These are phyloP conservation scores for Buathra laborator DNA, from an alignment of 2,888 invertebrate species.

Conservation along the genomic window DNA sequence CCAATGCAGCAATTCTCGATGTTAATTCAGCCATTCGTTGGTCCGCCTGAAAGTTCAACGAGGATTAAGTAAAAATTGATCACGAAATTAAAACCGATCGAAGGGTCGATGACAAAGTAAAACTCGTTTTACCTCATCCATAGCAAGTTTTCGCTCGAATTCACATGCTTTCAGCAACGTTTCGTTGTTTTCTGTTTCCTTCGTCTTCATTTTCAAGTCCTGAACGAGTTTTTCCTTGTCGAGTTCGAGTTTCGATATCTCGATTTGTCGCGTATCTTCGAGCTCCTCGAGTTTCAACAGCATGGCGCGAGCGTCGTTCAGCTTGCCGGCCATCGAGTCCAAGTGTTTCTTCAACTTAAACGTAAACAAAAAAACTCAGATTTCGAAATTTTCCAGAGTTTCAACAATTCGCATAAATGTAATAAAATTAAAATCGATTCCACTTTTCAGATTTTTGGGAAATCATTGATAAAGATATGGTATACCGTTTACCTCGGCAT, in stretches of 20 bases:
- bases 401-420: not conserved
- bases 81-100: not conserved
- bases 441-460: not conserved
- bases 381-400: not conserved
- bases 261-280: slow-evolving; percentile 77
- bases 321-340: slow-evolving; percentile 77
- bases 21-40: slow-evolving; percentile 52
- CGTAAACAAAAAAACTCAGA: slow-evolving; percentile 16
- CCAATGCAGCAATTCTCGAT: slow-evolving; percentile 52
- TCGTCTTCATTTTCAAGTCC: slow-evolving; percentile 68
- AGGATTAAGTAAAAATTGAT: not conserved
- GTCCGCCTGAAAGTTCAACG: slow-evolving; percentile 42
- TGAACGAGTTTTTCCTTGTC: slow-evolving; percentile 75
- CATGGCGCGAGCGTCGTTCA: slow-evolving; percentile 75
- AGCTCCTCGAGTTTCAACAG: slow-evolving; percentile 79
- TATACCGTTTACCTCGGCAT: slow-evolving; percentile 74
- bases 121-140: slow-evolving; percentile 70
- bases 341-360: slow-evolving; percentile 78
- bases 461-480: too few relatives aligned
- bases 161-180: slow-evolving; percentile 66
- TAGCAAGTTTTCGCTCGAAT: slow-evolving; percentile 54
- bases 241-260: slow-evolving; percentile 77
- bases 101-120: not conserved
- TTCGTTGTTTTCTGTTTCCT: slow-evolving; percentile 54
- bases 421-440: too few relatives aligned